These are phyloP conservation scores for Amniataba percoides DNA, from an alignment of 2,797 vertebrate genomes.

Conservation along the genomic window DNA sequence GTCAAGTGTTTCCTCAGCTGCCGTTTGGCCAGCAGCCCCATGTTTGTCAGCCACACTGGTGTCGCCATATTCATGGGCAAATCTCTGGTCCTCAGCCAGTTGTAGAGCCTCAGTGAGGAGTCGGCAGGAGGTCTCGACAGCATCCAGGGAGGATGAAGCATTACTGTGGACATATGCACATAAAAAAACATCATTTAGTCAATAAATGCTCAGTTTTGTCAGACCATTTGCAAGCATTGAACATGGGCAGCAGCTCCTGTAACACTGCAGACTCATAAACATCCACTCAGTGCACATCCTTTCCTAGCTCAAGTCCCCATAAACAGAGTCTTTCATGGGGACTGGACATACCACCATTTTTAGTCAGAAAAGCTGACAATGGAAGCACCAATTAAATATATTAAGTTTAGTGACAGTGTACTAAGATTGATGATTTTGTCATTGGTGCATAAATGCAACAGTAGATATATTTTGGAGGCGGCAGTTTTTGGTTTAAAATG, in stretches of 20 bases:
- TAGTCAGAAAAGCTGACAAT: not conserved
- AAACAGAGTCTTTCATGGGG: not conserved
- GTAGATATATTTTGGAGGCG: not conserved
- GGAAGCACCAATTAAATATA: not conserved
- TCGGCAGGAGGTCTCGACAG: conserved; percentile 68
- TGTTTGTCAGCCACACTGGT: conserved; percentile 57
- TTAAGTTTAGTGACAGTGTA: not conserved
- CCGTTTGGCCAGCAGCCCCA: conserved; percentile 36
- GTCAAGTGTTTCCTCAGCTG: not conserved
- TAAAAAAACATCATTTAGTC: not conserved
- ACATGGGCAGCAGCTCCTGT: not conserved
- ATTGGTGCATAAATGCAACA: not conserved
- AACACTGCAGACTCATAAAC: not conserved
- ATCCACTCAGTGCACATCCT: not conserved
- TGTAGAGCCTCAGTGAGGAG: conserved; percentile 85
- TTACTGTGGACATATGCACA: conserved; percentile 65
- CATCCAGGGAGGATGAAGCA: conserved; percentile 71
- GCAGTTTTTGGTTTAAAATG: conserved; percentile 1
- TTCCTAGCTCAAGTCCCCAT: not conserved
- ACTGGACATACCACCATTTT: not conserved
- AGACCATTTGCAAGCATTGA: not conserved
- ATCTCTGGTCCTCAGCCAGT: conserved; percentile 88
- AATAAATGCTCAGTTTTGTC: not conserved
- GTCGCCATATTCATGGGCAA: conserved; percentile 86
- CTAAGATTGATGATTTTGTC: not conserved